Conservation (phyloP, 2,113 vertebrate genomes). For the Ammodytes dubius region DNA sequence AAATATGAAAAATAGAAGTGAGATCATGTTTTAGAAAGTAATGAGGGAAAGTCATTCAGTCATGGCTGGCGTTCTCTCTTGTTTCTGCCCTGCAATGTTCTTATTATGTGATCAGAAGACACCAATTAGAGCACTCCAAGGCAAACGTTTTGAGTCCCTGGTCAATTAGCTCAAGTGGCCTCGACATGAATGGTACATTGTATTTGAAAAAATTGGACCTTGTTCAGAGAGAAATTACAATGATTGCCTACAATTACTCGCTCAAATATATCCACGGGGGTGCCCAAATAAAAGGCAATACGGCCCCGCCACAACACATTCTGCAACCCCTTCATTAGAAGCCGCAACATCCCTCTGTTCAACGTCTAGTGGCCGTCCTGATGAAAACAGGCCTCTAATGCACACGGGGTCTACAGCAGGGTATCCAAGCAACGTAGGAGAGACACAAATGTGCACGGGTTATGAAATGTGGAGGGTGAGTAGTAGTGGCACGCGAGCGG, state of each 20-base stretch:
- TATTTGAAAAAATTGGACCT: conserved; percentile 56
- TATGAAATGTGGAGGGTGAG: conserved; percentile 25
- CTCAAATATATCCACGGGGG: conserved; percentile 58
- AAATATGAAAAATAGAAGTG: neutral
- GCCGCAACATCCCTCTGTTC: conserved; percentile 42
- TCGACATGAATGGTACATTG: conserved; percentile 58
- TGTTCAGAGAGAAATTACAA: conserved; percentile 54
- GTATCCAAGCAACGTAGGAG: neutral
- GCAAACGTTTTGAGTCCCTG: conserved; percentile 19
- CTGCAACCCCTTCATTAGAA: conserved; percentile 54
- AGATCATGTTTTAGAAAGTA: conserved; percentile 7
- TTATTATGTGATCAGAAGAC: conserved; percentile 22
- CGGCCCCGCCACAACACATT: conserved; percentile 45
- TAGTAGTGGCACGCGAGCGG: neutral
- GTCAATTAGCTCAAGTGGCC: conserved; percentile 45
- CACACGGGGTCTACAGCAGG: neutral
- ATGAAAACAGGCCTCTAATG: conserved; percentile 35
- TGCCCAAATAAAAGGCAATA: conserved; percentile 46
- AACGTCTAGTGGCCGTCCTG: conserved; percentile 20
- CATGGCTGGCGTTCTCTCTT: neutral
- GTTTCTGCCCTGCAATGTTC: conserved; percentile 9
- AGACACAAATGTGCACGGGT: neutral
- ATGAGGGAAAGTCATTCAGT: conserved; percentile 3
- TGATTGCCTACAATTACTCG: conserved; percentile 68
- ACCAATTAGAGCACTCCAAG: conserved; percentile 33